These are phyloP conservation scores for Dendrolimus pini DNA, from an alignment of 2,888 invertebrate genomes.

Conservation along the genomic window DNA sequence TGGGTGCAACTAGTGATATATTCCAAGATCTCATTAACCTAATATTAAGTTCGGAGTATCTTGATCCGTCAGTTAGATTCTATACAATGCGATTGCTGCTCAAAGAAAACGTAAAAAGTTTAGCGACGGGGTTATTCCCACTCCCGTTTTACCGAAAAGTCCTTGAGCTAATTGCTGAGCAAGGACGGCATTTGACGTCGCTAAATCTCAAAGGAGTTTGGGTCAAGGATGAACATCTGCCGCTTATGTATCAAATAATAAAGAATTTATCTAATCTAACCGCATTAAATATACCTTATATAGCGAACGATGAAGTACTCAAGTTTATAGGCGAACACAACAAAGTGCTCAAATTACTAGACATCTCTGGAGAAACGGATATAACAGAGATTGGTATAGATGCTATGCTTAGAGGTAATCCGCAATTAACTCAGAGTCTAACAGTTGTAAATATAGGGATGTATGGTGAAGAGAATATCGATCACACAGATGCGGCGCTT, in stretches of 20 bases:
- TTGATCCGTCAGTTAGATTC: constrained; percentile 81
- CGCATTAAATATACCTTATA: constrained; percentile 81
- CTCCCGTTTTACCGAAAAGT: constrained; percentile 83
- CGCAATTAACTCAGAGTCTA: constrained; percentile 71
- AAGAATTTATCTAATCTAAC: constrained; percentile 77
- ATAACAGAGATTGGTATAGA: constrained; percentile 81
- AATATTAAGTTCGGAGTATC: constrained; percentile 79
- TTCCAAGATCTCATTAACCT: constrained; percentile 81
- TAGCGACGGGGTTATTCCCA: constrained; percentile 83
- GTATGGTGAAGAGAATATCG: constrained; percentile 82
- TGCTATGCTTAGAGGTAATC: constrained; percentile 68
- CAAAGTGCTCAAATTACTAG: constrained; percentile 75
- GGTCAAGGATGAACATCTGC: constrained; percentile 82
- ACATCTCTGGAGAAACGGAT: constrained; percentile 83
- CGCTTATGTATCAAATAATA: constrained; percentile 77
- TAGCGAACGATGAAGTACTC: constrained; percentile 82
- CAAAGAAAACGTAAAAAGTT: constrained; percentile 79
- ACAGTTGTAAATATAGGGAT: constrained; percentile 81
- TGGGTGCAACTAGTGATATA: constrained; percentile 81
- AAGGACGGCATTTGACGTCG: constrained; percentile 78
- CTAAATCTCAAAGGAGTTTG: constrained; percentile 84
- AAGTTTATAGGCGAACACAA: constrained; percentile 76
- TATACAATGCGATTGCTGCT: constrained; percentile 80
- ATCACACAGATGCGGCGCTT: constrained; percentile 79
- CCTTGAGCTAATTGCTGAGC: constrained; percentile 78